These are phyloP conservation scores for Volucella bombylans DNA, from an alignment of 2,888 invertebrate genomes.

Conservation along the genomic window DNA sequence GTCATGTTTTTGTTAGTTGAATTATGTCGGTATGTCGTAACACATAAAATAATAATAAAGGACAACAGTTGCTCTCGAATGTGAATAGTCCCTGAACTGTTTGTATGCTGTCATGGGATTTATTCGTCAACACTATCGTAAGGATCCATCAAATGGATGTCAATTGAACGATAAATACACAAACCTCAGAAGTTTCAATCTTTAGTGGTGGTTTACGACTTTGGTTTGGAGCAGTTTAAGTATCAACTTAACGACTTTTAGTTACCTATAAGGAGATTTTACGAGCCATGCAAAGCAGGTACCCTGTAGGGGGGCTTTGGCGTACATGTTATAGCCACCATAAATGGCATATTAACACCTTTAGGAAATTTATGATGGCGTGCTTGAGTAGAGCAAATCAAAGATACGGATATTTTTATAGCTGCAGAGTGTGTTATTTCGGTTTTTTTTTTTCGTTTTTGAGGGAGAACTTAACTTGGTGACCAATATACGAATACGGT, in stretches of 20 bases:
- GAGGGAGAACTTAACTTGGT: background rate
- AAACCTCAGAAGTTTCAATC: background rate
- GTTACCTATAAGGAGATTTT: slow-evolving; percentile 38
- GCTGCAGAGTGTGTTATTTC: background rate
- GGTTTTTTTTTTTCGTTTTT: slow-evolving; percentile 2
- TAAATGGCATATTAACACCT: slow-evolving; percentile 52
- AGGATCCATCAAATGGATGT: slow-evolving; percentile 2
- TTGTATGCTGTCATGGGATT: slow-evolving; percentile 1
- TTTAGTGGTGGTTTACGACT: slow-evolving; percentile 41
- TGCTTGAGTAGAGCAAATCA: slow-evolving; percentile 5
- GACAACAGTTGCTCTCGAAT: background rate
- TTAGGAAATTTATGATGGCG: slow-evolving; percentile 30
- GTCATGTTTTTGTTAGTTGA: slow-evolving; percentile 45
- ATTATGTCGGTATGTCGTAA: slow-evolving; percentile 34
- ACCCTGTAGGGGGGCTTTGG: slow-evolving; percentile 3
- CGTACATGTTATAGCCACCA: slow-evolving; percentile 25
- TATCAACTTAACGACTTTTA: slow-evolving; percentile 37
- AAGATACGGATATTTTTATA: background rate
- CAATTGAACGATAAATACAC: slow-evolving; percentile 7
- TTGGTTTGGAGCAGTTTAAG: slow-evolving; percentile 42
- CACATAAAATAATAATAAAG: slow-evolving; percentile 45
- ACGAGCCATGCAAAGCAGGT: slow-evolving; percentile 2
- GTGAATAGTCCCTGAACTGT: background rate
- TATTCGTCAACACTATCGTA: slow-evolving; percentile 15
- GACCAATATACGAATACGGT: no score